Base-by-base conservation (phyloP, 2,113 vertebrate genomes). In the Percina caprodes region DNA sequence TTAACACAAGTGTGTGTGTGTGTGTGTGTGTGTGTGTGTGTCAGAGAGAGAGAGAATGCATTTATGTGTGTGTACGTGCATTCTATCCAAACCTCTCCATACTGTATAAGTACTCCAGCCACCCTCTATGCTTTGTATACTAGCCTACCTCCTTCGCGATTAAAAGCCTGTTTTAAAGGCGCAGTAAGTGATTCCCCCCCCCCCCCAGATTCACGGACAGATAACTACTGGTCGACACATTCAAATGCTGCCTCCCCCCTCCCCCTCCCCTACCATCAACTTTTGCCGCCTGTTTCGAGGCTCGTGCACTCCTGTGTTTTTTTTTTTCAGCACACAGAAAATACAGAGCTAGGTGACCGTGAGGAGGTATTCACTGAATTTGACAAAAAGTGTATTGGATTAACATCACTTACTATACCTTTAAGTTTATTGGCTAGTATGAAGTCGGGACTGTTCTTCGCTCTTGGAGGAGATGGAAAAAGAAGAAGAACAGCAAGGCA, bases 101-200 rank as follows among this genome's bases (percentile, higher is more conserved):
- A 81, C 42, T 69, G 58, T 68, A 54, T n/a, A 4, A 52, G 75
- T 85, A 67, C 65, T 74, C 48, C 69, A 56, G 68, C 78, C 78
- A 79, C 66, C 39, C 30, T 80, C 39, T 93, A 89, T 79, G 93
- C 94, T 95, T 93, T 92, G 93, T 94, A 95, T 85, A 79, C 73
- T 88, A 46, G 83, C 80, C 88, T 96, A 96, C 96, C 97, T 98
- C 95, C 96, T 96, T 92, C 93, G 92, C 90, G 83, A 88, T 90
- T 42, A 90, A 91, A 87, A 93, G 91, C 89, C 90, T 77, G 42
- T 83, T 94, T 92, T 48, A 39, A 39, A 39, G 35, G 35, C 9
- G 35, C 35, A 39, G 35, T 39, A 39, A 39, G 35, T 39, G 8
- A 39, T 39, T 39, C 7, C 33, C 33, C 33, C 33, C 33, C 33